Evolutionary conservation across 2,113 vertebrate genomes (phyloP).

Genomic region (Silurus meridionalis): DNA sequence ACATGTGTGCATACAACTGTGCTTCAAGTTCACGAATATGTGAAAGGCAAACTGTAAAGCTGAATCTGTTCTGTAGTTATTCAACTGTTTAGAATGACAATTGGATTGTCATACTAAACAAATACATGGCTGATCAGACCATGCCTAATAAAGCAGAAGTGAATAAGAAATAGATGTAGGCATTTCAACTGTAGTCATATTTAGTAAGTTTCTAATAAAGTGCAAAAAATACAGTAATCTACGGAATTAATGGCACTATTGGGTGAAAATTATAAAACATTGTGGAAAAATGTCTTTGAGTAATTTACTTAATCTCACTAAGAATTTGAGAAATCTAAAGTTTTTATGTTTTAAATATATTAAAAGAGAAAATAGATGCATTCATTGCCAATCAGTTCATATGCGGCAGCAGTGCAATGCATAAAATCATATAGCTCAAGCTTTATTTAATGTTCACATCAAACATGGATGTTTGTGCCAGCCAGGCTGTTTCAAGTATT

Average conservation of each 20-base stretch:
- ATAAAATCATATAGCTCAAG: neutral
- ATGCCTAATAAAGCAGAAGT: slow-evolving; percentile 1
- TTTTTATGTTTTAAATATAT: neutral
- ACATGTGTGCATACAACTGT: neutral
- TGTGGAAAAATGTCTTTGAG: neutral
- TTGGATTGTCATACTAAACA: neutral
- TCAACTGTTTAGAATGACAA: neutral
- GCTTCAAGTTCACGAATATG: neutral
- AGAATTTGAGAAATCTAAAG: neutral
- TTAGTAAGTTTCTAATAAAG: slow-evolving; percentile 37
- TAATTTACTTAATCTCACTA: neutral
- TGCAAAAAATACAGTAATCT: slow-evolving; percentile 6
- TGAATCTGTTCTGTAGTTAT: slow-evolving; percentile 19
- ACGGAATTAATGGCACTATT: neutral
- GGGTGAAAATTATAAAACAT: neutral
- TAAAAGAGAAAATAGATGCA: neutral
- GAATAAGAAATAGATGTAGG: slow-evolving; percentile 7
- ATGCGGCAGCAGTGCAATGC: neutral
- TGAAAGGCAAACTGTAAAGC: neutral
- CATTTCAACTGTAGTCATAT: neutral
- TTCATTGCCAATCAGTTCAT: neutral
- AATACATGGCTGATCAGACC: neutral
- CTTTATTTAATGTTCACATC: slow-evolving; percentile 1
- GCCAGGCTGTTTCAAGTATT: neutral
- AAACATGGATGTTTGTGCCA: neutral